These are phyloP conservation scores for Gobionotothen gibberifrons DNA, from an alignment of 2,797 vertebrate genomes.

Conservation along the genomic window DNA sequence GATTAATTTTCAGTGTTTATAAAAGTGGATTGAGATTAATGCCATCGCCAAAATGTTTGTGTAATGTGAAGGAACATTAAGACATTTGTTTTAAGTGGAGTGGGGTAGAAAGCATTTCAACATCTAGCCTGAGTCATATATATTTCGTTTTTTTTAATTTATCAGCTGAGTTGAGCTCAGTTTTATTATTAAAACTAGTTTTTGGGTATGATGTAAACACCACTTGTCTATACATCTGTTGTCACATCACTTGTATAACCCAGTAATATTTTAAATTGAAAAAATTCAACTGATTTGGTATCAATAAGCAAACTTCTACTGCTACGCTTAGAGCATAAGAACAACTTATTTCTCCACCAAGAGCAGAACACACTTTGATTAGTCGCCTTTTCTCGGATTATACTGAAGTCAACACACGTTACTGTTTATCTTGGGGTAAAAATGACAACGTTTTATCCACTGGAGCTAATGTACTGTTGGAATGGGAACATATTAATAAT, in stretches of 20 bases:
- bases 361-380: neutral
- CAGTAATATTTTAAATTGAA: neutral
- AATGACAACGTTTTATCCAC: neutral
- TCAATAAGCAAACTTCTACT: neutral
- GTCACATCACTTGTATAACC: neutral
- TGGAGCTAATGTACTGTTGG: neutral
- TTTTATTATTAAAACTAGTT: neutral
- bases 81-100: neutral
- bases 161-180: neutral
- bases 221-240: neutral
- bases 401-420: neutral
- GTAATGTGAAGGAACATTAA: neutral
- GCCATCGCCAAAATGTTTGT: neutral
- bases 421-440: neutral
- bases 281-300: constrained; percentile 3
- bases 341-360: neutral
- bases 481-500: neutral
- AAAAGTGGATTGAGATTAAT: neutral
- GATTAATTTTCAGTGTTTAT: constrained; percentile 6
- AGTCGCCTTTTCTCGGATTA: neutral
- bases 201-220: neutral
- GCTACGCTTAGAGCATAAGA: neutral
- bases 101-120: neutral
- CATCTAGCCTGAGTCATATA: neutral
- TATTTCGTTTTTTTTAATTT: neutral